Evolutionary conservation across 2,888 invertebrate genomes (phyloP), one percentile per base, ranked within the genome.

Genomic region (Athetis lepigone): DNA sequence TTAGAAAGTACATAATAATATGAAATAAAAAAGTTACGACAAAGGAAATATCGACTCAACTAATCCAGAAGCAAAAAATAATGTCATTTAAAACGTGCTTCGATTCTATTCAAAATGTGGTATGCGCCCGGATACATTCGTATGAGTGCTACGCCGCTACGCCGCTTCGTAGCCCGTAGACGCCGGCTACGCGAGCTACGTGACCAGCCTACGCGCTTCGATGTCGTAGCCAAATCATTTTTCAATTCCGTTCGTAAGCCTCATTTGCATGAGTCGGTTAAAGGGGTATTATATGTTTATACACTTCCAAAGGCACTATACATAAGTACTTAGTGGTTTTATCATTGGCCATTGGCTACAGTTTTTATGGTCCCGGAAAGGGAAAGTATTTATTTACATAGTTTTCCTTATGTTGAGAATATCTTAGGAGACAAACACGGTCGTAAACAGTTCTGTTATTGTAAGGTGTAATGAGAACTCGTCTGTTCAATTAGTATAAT

Each of bases 131-230:
- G 64, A 46, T 70, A 54, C 19, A 46, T 36, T 19, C 50, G 7
- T 62, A 56, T 37, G 54, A 59, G 56, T 18, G 77, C 84, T 85
- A 83, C 84, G 57, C n/a, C 55, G 77, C 85, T 86, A 83, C 86
- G 77, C 68, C 62, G 58, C 56, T 80, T 50, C 76, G 82, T 82
- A 85, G 83, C 73, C 66, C 81, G 86, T 86, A 85, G 88, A 60
- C 62, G 65, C 54, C 55, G 59, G 83, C 89, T 89, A 90, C 90
- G 88, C 87, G 88, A 82, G 83, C 89, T 89, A 90, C 90, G 88
- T 87, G 88, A 82, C 67, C 60, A 50, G 88, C 84, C 88, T 89
- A 89, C 88, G 84, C 54, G 81, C 77, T 76, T 79, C 78, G 79
- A 68, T 55, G 50, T 66, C 71, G 77, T 78, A 80, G 79, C 68